Conservation (phyloP, 2,113 vertebrate genomes). For the Myiagra hebetior region DNA sequence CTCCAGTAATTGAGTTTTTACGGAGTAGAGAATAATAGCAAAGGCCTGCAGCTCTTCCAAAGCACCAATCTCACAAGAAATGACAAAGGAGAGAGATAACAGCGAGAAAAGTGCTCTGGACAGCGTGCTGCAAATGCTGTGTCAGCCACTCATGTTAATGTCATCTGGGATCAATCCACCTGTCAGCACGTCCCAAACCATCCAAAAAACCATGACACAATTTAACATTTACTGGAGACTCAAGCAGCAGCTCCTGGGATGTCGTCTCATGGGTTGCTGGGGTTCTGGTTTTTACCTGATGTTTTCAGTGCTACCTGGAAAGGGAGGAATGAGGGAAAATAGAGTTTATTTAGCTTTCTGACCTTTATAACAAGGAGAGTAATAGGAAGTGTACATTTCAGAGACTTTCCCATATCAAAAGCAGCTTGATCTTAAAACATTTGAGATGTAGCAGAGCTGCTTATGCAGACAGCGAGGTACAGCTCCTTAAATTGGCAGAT, state of each 20-base stretch:
- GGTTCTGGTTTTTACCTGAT: background rate
- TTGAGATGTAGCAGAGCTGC: background rate
- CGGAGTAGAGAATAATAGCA: background rate
- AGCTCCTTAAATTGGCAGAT: background rate
- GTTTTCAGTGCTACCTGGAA: background rate
- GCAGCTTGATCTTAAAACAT: background rate
- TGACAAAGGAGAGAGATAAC: background rate
- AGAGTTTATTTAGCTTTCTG: background rate
- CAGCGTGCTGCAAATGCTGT: background rate
- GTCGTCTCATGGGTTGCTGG: accelerated
- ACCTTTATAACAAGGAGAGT: background rate
- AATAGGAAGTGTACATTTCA: background rate
- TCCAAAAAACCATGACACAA: accelerated
- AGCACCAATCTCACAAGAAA: background rate
- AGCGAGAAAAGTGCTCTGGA: background rate
- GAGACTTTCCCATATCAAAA: background rate
- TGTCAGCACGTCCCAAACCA: background rate
- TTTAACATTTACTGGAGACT: background rate
- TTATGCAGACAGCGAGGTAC: accelerated
- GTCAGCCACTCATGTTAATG: background rate
- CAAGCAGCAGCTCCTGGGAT: background rate
- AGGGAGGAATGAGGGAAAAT: background rate
- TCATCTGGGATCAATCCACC: no score
- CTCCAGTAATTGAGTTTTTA: background rate
- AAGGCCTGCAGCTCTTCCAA: background rate